phyloP scores from a whole-genome alignment of 1,140 invertebrate genomes.

The Archegozetes longisetosus region DNA sequence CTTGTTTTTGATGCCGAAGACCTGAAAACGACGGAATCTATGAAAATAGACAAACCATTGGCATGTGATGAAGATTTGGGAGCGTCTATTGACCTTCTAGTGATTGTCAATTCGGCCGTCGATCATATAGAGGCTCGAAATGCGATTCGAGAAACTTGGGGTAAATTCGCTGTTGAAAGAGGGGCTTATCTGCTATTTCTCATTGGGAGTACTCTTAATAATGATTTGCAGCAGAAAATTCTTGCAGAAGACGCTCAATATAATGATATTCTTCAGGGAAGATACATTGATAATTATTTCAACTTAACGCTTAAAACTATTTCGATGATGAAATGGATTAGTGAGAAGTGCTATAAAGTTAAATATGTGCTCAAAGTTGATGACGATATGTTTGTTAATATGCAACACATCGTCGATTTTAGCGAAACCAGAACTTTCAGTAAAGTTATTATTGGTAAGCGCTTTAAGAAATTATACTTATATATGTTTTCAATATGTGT shows the following conservation, averaged over 20 bases:
- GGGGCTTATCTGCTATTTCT: slow-evolving; percentile 21
- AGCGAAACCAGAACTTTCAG: slow-evolving; percentile 11
- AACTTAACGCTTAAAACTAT: slow-evolving; percentile 28
- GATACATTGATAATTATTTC: slow-evolving; percentile 26
- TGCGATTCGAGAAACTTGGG: slow-evolving; percentile 68
- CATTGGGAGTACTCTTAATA: slow-evolving; percentile 15
- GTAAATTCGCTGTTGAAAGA: slow-evolving; percentile 23
- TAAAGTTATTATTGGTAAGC: slow-evolving; percentile 41
- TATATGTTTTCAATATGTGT: no score
- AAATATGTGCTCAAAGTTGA: slow-evolving; percentile 63
- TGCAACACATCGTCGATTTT: slow-evolving; percentile 26
- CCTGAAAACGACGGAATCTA: not conserved
- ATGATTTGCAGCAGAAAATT: slow-evolving; percentile 10
- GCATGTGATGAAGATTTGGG: slow-evolving; percentile 16
- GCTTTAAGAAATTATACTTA: no score
- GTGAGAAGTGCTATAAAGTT: slow-evolving; percentile 40
- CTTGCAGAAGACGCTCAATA: slow-evolving; percentile 17
- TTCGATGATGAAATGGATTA: slow-evolving; percentile 33
- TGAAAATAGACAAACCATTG: slow-evolving; percentile 13
- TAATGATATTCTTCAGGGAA: slow-evolving; percentile 20
- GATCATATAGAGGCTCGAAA: slow-evolving; percentile 42
- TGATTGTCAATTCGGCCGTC: slow-evolving; percentile 54
- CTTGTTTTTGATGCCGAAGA: slow-evolving; percentile 19
- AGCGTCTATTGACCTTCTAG: slow-evolving; percentile 33
- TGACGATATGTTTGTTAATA: slow-evolving; percentile 66